Evolutionary conservation across 2,888 invertebrate species (phyloP).

Genomic region (Diadegma fenestrale): DNA sequence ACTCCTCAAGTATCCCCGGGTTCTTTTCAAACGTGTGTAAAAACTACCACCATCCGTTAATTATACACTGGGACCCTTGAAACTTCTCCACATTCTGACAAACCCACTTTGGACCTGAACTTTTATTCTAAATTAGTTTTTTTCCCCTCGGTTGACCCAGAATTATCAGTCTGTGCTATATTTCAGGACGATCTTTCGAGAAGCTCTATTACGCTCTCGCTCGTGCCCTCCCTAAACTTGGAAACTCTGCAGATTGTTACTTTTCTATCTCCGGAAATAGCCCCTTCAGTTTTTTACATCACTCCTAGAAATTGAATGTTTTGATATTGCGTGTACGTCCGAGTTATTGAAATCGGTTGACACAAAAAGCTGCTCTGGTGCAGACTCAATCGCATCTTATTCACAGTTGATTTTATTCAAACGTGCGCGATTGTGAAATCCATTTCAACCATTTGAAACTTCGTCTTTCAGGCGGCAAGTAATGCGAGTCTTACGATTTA

Average conservation of each 20-base stretch:
- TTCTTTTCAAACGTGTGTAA: not conserved
- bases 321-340: too few relatives aligned
- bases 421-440: not conserved
- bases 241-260: not conserved
- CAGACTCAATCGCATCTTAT: not conserved
- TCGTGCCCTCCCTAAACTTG: not conserved
- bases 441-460: not conserved
- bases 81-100: not conserved
- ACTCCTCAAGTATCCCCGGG: constrained; percentile 12
- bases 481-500: constrained; percentile 26
- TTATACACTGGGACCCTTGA: not conserved
- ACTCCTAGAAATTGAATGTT: too few relatives aligned
- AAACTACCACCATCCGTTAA: not conserved
- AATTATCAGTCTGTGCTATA: not conserved
- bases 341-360: not conserved
- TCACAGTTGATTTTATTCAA: not conserved
- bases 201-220: not conserved
- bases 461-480: not conserved
- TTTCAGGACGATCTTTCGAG: not conserved
- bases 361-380: not conserved
- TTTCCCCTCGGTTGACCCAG: not conserved
- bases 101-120: not conserved
- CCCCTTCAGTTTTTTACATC: too few relatives aligned
- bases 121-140: not conserved
- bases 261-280: too few relatives aligned